These are phyloP conservation scores for Drosophila algonquin DNA, from an alignment of 2,888 invertebrate species.

Conservation along the genomic window DNA sequence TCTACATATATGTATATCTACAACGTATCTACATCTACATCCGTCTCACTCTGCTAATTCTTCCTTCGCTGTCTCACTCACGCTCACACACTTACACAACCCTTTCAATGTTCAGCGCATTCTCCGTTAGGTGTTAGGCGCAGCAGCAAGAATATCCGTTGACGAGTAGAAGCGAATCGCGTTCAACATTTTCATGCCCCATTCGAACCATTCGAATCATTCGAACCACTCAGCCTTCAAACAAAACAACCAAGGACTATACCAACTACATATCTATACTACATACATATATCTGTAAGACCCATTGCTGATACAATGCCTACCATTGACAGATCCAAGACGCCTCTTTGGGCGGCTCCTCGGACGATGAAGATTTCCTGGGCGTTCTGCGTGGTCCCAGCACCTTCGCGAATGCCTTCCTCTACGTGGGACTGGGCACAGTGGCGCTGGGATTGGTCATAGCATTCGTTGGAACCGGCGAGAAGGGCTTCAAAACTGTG, in stretches of 20 bases:
- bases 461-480: conserved; percentile 95
- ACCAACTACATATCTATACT: neutral
- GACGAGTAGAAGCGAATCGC: neutral
- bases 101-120: conserved; percentile 65
- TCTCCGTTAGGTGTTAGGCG: conserved; percentile 51
- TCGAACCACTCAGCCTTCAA: neutral
- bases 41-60: conserved; percentile 4
- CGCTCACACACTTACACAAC: no score
- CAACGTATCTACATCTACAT: no score
- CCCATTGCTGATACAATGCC: conserved; percentile 1
- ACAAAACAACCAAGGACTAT: conserved; percentile 11
- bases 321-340: conserved; percentile 89
- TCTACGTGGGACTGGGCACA: conserved; percentile 93
- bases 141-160: conserved; percentile 49
- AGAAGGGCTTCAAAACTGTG: conserved; percentile 94
- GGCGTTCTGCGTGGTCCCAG: conserved; percentile 88
- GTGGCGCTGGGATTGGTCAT: conserved; percentile 93
- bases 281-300: neutral
- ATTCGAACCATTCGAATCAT: no score
- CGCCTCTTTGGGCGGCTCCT: conserved; percentile 91
- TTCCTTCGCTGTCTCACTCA: conserved; percentile 23
- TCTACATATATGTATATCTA: neutral
- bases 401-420: conserved; percentile 92
- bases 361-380: conserved; percentile 89
- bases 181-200: conserved; percentile 35